phyloP scores from a whole-genome alignment of 2,797 vertebrate species.

The Lithobates pipiens region DNA sequence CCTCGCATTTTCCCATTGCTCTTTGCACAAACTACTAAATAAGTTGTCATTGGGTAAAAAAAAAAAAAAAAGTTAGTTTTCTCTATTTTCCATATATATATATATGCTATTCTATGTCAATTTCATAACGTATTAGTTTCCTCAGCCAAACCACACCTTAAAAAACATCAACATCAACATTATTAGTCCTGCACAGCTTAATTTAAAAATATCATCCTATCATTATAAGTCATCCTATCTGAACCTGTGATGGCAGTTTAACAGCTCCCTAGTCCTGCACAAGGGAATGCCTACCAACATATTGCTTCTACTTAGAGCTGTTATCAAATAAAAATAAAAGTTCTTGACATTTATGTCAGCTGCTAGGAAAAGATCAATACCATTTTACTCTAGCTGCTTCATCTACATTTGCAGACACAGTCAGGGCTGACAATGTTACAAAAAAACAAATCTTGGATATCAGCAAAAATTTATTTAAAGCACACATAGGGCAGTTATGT shows the following conservation, averaged over 20 bases:
- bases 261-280: background rate
- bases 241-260: slow-evolving; percentile 30
- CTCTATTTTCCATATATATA: too few species aligned
- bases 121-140: background rate
- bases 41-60: too few species aligned
- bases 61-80: too few species aligned
- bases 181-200: background rate
- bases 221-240: background rate
- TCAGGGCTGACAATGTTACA: slow-evolving; percentile 30
- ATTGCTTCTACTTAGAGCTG: slow-evolving; percentile 9
- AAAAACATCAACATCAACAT: slow-evolving; percentile 4
- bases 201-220: background rate
- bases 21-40: too few species aligned
- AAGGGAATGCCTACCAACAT: background rate
- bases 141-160: background rate
- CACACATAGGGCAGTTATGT: slow-evolving; percentile 45
- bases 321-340: slow-evolving; percentile 44
- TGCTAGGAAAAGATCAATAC: slow-evolving; percentile 57
- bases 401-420: slow-evolving; percentile 41
- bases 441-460: slow-evolving; percentile 50
- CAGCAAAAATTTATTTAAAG: slow-evolving; percentile 55
- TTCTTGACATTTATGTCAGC: slow-evolving; percentile 37
- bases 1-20: too few species aligned
- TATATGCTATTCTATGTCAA: background rate
- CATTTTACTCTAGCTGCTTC: slow-evolving; percentile 24